Evolutionary conservation across 2,797 vertebrate species (phyloP).

Genomic region (Leptatherina wallacei): DNA sequence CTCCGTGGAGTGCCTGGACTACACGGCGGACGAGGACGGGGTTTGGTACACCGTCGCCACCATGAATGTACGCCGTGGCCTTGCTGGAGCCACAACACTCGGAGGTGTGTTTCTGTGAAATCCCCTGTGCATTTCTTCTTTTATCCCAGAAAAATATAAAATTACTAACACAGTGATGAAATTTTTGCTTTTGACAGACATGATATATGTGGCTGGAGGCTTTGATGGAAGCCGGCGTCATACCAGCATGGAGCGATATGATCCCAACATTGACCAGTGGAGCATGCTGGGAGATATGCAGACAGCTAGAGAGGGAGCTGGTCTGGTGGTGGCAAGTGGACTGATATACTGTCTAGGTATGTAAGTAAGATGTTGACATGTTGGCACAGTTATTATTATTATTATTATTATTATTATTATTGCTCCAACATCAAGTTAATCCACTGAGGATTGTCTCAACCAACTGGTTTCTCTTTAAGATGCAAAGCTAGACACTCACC

Average conservation of each 20-base stretch:
- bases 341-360: slow-evolving; percentile 97
- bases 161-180: not conserved
- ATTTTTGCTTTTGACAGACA: slow-evolving; percentile 82
- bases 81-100: slow-evolving; percentile 94
- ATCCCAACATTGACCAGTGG: slow-evolving; percentile 99
- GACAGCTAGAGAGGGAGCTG: slow-evolving; percentile 95
- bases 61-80: slow-evolving; percentile 95
- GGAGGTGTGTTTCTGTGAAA: slow-evolving; percentile 83
- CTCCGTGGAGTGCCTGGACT: slow-evolving; percentile 97
- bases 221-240: slow-evolving; percentile 97
- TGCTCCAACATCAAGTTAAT: not conserved
- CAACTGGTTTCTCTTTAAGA: not conserved
- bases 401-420: too few relatives aligned
- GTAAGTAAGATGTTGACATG: slow-evolving; percentile 18
- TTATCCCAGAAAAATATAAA: not conserved
- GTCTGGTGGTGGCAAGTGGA: slow-evolving; percentile 95
- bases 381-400: not conserved
- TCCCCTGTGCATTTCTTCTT: not conserved
- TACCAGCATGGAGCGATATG: slow-evolving; percentile 98
- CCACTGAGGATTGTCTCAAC: not conserved
- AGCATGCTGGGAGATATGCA: slow-evolving; percentile 99
- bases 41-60: slow-evolving; percentile 99
- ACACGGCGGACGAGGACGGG: slow-evolving; percentile 94
- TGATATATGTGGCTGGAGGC: slow-evolving; percentile 98
- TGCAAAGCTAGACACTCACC: too few relatives aligned